Conservation (phyloP, 2,113 vertebrate species). For the Porphyrio hochstetteri region DNA sequence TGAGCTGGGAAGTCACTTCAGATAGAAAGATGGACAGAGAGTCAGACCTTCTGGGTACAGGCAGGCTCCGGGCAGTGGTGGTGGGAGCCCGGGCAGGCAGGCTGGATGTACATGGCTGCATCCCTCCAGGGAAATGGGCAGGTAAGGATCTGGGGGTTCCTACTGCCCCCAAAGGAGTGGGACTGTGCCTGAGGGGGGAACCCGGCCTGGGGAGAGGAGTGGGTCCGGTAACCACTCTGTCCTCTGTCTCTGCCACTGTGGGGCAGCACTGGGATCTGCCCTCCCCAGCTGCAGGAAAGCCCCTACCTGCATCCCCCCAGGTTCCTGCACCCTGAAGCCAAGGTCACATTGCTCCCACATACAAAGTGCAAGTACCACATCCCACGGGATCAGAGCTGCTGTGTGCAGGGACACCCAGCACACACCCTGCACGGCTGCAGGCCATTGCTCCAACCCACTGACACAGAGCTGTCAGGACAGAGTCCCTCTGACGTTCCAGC, state of each 20-base stretch:
- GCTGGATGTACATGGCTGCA: fast-evolving
- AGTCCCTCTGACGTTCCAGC: neutral
- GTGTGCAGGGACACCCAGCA: neutral
- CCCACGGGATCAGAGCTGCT: neutral
- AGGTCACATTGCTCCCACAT: neutral
- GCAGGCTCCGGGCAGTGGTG: fast-evolving
- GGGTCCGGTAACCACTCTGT: fast-evolving
- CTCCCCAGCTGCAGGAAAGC: neutral
- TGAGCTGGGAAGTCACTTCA: neutral
- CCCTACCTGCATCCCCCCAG: neutral
- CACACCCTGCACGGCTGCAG: fast-evolving
- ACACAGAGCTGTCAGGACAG: neutral
- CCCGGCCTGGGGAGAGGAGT: neutral
- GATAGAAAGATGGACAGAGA: neutral
- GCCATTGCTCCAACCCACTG: neutral
- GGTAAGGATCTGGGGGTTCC: neutral
- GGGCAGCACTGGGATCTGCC: neutral
- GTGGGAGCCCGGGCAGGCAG: neutral
- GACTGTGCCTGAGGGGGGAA: neutral
- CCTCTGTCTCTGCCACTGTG: neutral
- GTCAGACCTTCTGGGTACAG: neutral
- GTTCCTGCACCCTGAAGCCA: neutral
- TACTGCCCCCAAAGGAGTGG: neutral
- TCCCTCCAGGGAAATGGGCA: fast-evolving
- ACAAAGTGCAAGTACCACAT: neutral